Percentiles rank a stretch among this genome's conserved stretches.
These are phyloP conservation scores for Drosophila meridiana DNA, from an alignment of 2,888 invertebrate genomes.

Conservation along the genomic window DNA sequence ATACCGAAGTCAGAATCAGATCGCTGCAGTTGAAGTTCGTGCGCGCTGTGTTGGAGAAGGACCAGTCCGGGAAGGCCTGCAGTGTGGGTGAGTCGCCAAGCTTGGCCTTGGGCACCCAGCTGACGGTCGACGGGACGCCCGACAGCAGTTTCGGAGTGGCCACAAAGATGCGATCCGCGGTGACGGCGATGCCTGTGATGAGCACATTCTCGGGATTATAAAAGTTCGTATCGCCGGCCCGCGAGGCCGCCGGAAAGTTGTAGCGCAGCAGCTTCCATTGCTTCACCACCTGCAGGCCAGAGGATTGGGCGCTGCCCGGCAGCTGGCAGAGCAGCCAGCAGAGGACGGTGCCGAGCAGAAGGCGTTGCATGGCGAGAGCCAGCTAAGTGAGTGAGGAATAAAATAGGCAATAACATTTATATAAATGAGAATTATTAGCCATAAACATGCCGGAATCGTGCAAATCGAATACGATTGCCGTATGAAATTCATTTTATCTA, in stretches of 20 bases:
- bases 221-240: conserved; percentile 86
- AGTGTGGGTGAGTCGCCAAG: conserved; percentile 89
- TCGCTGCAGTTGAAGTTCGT: conserved; percentile 91
- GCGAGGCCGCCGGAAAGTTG: conserved; percentile 88
- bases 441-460: conserved; percentile 3
- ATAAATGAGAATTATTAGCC: neutral
- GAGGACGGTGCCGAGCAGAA: conserved; percentile 39
- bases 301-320: conserved; percentile 19
- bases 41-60: conserved; percentile 90
- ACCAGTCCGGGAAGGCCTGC: conserved; percentile 91
- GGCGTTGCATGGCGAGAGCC: conserved; percentile 40
- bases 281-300: conserved; percentile 87
- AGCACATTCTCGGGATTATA: conserved; percentile 89
- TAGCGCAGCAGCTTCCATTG: conserved; percentile 90
- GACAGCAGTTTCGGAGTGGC: conserved; percentile 90
- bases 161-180: conserved; percentile 90
- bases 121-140: conserved; percentile 91
- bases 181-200: conserved; percentile 91
- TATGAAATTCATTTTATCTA: conserved; percentile 1
- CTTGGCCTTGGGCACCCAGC: conserved; percentile 88
- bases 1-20: conserved; percentile 91
- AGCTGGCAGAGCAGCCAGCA: conserved; percentile 43
- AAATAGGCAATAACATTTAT: neutral
- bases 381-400: conserved; percentile 17
- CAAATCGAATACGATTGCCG: neutral